Conservation (phyloP, 1,140 invertebrate species). For the Macrocentrus cingulum region DNA sequence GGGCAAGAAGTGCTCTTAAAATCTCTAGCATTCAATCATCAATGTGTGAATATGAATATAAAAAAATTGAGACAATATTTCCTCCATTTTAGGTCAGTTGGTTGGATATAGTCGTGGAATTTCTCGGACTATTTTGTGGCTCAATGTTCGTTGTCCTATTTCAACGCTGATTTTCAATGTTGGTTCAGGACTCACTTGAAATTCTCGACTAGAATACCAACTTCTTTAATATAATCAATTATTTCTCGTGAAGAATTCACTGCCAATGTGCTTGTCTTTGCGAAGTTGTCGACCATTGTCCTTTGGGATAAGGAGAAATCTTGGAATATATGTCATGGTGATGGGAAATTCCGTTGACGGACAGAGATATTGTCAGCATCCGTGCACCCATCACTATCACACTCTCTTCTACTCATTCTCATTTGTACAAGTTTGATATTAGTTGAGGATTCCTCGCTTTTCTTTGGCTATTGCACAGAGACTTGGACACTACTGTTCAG, state of each 20-base stretch:
- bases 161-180: too few species aligned
- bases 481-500: too few species aligned
- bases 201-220: slow-evolving; percentile 54
- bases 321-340: too few species aligned
- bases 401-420: slow-evolving; percentile 36
- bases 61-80: not conserved
- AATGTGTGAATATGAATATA: not conserved
- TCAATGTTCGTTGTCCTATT: too few species aligned
- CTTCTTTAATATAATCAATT: slow-evolving; percentile 58
- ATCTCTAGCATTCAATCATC: too few species aligned
- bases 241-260: slow-evolving; percentile 47
- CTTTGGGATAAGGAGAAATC: not conserved
- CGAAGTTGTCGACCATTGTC: not conserved
- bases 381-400: too few species aligned
- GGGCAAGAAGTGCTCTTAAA: not conserved
- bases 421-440: slow-evolving; percentile 49
- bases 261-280: slow-evolving; percentile 48
- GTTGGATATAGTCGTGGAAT: too few species aligned
- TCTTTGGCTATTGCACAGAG: slow-evolving; percentile 15
- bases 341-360: too few species aligned
- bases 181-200: slow-evolving; percentile 27
- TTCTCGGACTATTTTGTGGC: too few species aligned
- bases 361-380: slow-evolving; percentile 19
- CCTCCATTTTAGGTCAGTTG: too few species aligned
- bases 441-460: slow-evolving; percentile 37